Evolutionary conservation across 2,888 invertebrate species (phyloP).

Genomic region (Eulithis prunata): DNA sequence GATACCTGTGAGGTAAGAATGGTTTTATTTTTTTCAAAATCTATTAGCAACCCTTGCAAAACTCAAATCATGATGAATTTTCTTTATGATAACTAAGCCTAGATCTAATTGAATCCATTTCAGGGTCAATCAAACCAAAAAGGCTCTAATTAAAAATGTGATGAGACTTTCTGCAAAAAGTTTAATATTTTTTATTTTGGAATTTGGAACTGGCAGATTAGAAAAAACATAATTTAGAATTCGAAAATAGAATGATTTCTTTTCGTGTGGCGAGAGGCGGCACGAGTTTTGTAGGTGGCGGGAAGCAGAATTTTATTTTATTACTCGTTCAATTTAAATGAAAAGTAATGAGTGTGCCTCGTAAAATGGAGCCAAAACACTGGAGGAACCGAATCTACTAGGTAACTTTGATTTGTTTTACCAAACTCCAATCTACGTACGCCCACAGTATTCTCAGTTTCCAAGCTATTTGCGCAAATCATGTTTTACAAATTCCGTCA

Average conservation of each 20-base stretch:
- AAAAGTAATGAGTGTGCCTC: no score
- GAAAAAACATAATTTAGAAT: not conserved
- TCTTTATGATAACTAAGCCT: no score
- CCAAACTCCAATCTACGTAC: not conserved
- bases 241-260: not conserved
- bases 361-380: no score
- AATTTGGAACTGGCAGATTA: not conserved
- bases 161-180: not conserved
- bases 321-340: no score
- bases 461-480: conserved; percentile 18
- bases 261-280: not conserved
- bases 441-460: conserved; percentile 1
- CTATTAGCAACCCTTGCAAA: no score
- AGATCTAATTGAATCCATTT: no score
- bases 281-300: no score
- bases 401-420: not conserved
- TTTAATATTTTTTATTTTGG: not conserved
- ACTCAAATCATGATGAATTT: no score
- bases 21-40: not conserved
- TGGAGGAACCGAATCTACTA: not conserved
- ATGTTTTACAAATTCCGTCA: conserved; percentile 19
- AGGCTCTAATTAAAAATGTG: not conserved
- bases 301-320: no score
- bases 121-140: conserved; percentile 2
- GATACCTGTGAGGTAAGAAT: conserved; percentile 88